Base-by-base conservation (phyloP, 2,888 invertebrate species). In the Agriopis leucophaearia region DNA sequence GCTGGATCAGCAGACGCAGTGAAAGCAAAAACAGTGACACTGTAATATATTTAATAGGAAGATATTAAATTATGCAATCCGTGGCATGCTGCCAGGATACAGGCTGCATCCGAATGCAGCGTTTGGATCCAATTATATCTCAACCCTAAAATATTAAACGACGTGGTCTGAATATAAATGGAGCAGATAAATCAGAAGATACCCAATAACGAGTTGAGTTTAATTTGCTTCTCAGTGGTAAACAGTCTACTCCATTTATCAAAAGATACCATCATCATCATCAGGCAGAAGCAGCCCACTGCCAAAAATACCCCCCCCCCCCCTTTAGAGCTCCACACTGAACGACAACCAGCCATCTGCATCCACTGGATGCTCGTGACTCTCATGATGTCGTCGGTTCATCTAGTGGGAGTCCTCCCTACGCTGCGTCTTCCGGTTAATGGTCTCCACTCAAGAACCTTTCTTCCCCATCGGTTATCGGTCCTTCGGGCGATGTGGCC, bases 111-210 rank as follows among this genome's bases (percentile, higher is more conserved):
- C 86, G 81, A 82, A 87, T 89, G 91, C 90, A 91, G 85, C 84
- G 79, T 85, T 88, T 84, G 85, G 87, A 83, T 91, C 88, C 90
- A 92, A 92, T 92, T 92, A 92, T 87, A 88, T 85, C 85, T 86
- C 88, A 89, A 89, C 90, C 89, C 91, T 90, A 89, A 92, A 92
- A 91, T 91, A 92, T 92, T 87, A 88, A 88, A 81, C 81, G 81
- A 82, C 85, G 88, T 82, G 88, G 79, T 81, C 79, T 78, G 90
- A 88, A 91, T 92, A 86, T 84, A 84, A 90, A 91, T 88, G 81
- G 85, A 77, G 71, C 72, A 82, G 84, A 86, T 86, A 82, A 88
- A 88, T 88, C 56, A 56, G 18, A n/a, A 69, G 55, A 10, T 50
- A 15, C 44, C 51, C 51, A 52, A 47, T 42, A 58, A 38, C 56